Percentiles rank a stretch among this genome's conserved stretches.
Evolutionary conservation across 2,888 invertebrate species (phyloP).

Genomic region (Drosophila multiciliata): DNA sequence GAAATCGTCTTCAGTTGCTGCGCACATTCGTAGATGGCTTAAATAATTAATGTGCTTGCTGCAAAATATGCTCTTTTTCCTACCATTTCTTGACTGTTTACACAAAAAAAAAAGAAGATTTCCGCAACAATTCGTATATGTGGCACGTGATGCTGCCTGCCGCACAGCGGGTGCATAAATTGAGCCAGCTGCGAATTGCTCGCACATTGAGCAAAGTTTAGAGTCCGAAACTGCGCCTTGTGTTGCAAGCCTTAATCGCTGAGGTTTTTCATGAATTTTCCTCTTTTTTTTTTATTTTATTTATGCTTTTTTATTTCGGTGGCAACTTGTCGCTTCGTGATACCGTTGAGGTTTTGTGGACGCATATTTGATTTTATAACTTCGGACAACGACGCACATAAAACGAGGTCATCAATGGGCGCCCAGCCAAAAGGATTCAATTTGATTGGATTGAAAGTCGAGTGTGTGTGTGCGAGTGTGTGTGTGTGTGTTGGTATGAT

Average conservation of each 20-base stretch:
- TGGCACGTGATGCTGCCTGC: constrained; percentile 60
- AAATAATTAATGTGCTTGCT: constrained; percentile 78
- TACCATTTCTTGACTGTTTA: constrained; percentile 24
- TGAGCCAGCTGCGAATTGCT: constrained; percentile 66
- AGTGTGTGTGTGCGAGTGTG: constrained; percentile 9
- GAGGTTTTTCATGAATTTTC: not conserved
- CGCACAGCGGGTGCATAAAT: constrained; percentile 66
- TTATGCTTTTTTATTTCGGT: constrained; percentile 1
- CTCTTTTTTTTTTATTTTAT: not conserved
- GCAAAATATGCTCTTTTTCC: constrained; percentile 43
- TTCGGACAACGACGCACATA: constrained; percentile 73
- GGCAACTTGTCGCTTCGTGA: constrained; percentile 63
- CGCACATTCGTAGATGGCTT: constrained; percentile 75
- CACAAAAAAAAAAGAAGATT: not conserved
- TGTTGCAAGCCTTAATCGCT: constrained; percentile 60
- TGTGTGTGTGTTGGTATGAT: constrained; percentile 54
- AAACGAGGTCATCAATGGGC: constrained; percentile 72
- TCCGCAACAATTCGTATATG: constrained; percentile 44
- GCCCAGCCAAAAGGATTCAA: constrained; percentile 70
- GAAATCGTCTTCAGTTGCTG: constrained; percentile 29
- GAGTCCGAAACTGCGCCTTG: constrained; percentile 20
- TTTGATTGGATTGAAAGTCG: constrained; percentile 78
- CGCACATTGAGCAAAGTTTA: constrained; percentile 57
- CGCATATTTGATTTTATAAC: constrained; percentile 78
- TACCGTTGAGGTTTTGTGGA: constrained; percentile 47